Evolutionary conservation across 2,113 vertebrate genomes (phyloP).

Genomic region (Triplophysa dalaica): DNA sequence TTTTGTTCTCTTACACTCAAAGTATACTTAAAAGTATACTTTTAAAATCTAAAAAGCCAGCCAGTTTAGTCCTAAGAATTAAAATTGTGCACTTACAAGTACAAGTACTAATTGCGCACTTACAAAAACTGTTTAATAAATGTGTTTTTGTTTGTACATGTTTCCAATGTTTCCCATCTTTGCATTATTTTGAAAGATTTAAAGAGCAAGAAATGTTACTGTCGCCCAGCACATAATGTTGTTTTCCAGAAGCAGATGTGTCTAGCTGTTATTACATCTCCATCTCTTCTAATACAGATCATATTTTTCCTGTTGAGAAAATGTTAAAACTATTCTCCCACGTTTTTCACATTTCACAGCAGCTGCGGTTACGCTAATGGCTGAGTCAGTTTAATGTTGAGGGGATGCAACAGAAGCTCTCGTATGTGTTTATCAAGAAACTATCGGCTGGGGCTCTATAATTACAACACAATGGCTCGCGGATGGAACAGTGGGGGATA

Average conservation of each 20-base stretch:
- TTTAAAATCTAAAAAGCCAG: too few species aligned
- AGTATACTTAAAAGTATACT: too few species aligned
- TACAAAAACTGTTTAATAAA: too few species aligned
- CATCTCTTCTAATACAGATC: background rate
- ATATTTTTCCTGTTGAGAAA: background rate
- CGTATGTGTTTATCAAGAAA: background rate
- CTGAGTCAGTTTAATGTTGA: constrained; percentile 1
- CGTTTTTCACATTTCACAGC: constrained; percentile 25
- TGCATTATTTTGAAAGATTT: background rate
- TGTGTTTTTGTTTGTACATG: too few species aligned
- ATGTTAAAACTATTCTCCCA: constrained; percentile 21
- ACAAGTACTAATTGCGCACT: too few species aligned
- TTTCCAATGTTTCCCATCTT: background rate
- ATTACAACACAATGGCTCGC: constrained; percentile 25
- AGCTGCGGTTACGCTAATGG: constrained; percentile 29
- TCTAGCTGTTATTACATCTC: background rate
- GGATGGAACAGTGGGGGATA: constrained; percentile 14
- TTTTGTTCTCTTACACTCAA: too few species aligned
- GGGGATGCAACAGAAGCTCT: background rate
- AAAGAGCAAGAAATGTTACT: background rate
- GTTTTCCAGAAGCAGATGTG: background rate
- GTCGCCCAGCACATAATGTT: background rate
- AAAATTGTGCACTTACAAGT: too few species aligned
- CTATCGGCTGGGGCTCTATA: constrained; percentile 5
- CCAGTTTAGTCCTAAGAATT: too few species aligned